Evolutionary conservation across 2,888 invertebrate species (phyloP).

Genomic region (Aricia artaxerxes): DNA sequence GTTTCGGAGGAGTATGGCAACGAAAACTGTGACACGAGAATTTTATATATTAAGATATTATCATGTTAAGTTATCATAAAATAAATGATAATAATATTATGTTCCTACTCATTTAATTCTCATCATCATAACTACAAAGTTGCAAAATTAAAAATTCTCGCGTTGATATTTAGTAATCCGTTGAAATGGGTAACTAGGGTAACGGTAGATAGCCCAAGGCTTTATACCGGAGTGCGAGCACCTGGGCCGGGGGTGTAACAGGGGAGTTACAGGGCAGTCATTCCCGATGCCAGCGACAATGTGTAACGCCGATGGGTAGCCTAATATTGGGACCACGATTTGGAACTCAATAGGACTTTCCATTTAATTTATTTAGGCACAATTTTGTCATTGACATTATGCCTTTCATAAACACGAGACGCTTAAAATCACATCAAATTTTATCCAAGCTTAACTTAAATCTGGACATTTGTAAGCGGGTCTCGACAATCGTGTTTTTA

Average conservation of each 20-base stretch:
- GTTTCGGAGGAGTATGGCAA: no score
- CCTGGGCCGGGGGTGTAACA: conserved; percentile 56
- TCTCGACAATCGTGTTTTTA: no score
- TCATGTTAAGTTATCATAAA: neutral
- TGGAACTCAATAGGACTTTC: neutral
- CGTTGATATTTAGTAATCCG: neutral
- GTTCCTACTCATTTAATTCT: neutral
- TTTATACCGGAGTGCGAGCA: conserved; percentile 55
- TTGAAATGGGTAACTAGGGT: conserved; percentile 50
- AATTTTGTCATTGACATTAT: neutral
- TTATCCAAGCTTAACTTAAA: neutral
- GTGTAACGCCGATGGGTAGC: conserved; percentile 42
- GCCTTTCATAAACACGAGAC: neutral
- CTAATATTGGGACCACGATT: conserved; percentile 24
- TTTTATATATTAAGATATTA: no score
- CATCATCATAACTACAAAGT: neutral
- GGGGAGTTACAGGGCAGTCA: conserved; percentile 51
- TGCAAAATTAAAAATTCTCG: neutral
- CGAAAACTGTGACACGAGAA: no score
- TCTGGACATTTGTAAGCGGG: no score
- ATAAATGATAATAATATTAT: neutral
- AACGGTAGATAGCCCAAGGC: conserved; percentile 66
- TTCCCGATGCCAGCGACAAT: conserved; percentile 50
- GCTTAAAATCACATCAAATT: neutral
- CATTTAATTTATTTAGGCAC: neutral